Evolutionary conservation across 2,888 invertebrate species (phyloP).

Genomic region (Julus scandinavius): DNA sequence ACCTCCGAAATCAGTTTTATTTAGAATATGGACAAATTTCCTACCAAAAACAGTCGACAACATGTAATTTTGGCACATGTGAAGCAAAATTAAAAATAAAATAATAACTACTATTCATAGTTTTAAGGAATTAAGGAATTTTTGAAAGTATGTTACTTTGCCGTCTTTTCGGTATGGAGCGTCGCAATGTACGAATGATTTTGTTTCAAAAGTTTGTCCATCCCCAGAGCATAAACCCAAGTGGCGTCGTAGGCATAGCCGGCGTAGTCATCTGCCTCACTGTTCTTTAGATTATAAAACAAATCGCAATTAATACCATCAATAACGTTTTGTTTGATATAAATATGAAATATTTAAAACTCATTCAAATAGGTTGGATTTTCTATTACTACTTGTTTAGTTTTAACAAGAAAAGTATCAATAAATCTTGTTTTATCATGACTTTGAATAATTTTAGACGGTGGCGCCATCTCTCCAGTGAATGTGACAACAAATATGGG

Average conservation of each 20-base stretch:
- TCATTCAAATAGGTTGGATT: no score
- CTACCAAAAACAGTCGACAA: constrained; percentile 64
- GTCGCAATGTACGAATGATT: constrained; percentile 68
- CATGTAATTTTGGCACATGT: neutral
- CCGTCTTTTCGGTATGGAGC: constrained; percentile 60
- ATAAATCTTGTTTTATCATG: no score
- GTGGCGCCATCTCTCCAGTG: neutral
- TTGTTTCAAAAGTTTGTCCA: constrained; percentile 73
- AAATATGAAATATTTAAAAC: no score
- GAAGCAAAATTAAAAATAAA: constrained; percentile 38
- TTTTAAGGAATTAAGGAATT: constrained; percentile 47
- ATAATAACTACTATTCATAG: neutral
- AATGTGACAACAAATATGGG: neutral
- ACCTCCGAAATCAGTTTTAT: constrained; percentile 77
- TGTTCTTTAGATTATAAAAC: constrained; percentile 53
- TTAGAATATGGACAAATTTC: constrained; percentile 73
- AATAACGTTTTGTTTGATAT: no score
- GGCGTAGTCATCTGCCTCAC: constrained; percentile 73
- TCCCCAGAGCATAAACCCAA: constrained; percentile 80
- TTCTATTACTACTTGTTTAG: no score
- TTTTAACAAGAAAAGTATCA: neutral
- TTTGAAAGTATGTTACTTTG: constrained; percentile 57
- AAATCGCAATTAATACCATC: neutral
- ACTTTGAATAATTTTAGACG: neutral
- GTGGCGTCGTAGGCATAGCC: constrained; percentile 85